These are phyloP conservation scores for Semaprochilodus insignis DNA, from an alignment of 2,797 vertebrate genomes.

Conservation along the genomic window DNA sequence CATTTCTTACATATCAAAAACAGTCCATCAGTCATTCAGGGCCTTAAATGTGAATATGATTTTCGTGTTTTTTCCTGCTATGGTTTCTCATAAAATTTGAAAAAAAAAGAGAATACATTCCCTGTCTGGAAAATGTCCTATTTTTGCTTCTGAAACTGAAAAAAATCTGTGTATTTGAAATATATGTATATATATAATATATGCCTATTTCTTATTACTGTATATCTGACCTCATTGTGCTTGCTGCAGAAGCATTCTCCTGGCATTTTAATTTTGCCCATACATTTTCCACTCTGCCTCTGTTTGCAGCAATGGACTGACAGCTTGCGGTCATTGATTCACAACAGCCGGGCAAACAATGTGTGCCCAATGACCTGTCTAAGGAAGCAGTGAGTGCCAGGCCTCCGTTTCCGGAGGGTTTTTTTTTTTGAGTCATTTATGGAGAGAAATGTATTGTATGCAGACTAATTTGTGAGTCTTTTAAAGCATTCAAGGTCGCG, in stretches of 20 bases:
- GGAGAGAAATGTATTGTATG: slow-evolving; percentile 17
- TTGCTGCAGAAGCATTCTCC: slow-evolving; percentile 8
- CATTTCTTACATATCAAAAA: slow-evolving; percentile 29
- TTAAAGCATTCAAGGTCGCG: background rate
- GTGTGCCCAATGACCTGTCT: slow-evolving; percentile 99
- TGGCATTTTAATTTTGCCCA: slow-evolving; percentile 23
- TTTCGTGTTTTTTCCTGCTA: background rate
- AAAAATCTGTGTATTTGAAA: background rate
- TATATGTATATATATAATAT: background rate
- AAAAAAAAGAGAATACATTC: background rate
- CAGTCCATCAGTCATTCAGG: background rate
- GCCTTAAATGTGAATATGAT: background rate
- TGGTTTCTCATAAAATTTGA: slow-evolving; percentile 10
- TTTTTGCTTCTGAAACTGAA: background rate
- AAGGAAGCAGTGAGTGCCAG: slow-evolving; percentile 94
- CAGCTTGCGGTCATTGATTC: slow-evolving; percentile 93
- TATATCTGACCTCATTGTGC: background rate
- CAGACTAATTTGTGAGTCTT: background rate
- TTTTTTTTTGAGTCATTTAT: slow-evolving; percentile 10
- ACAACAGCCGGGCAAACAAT: slow-evolving; percentile 97
- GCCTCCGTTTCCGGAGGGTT: slow-evolving; percentile 13
- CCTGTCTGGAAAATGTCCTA: background rate
- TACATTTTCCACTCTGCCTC: slow-evolving; percentile 23
- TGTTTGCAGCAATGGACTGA: slow-evolving; percentile 94
- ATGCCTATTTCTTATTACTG: too few relatives aligned